These are phyloP conservation scores for Probosciger aterrimus DNA, from an alignment of 2,113 vertebrate species.

Conservation along the genomic window DNA sequence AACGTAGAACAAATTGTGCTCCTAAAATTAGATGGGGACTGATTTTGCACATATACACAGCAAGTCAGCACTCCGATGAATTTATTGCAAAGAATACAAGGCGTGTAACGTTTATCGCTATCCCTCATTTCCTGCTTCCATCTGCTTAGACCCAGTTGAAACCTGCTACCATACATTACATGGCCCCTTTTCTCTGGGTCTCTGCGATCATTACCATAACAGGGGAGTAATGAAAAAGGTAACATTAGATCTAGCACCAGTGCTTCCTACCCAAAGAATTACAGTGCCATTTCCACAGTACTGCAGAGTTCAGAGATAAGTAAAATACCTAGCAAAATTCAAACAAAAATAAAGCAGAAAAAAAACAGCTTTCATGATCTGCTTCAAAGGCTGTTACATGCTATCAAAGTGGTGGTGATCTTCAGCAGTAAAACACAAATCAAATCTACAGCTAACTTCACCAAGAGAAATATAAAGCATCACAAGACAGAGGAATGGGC, in stretches of 20 bases:
- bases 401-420: neutral
- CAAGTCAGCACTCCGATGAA: neutral
- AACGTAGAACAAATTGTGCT: neutral
- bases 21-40: neutral
- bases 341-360: neutral
- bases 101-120: neutral
- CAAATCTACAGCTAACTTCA: neutral
- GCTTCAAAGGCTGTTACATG: neutral
- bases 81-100: neutral
- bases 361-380: fast-evolving
- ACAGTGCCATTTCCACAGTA: neutral
- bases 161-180: neutral
- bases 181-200: neutral
- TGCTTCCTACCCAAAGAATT: neutral
- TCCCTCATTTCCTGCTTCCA: slow-evolving; percentile 8
- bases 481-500: neutral
- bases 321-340: neutral
- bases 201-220: neutral
- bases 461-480: neutral
- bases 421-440: neutral
- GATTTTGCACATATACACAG: neutral
- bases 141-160: neutral
- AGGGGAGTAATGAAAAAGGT: neutral
- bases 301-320: neutral
- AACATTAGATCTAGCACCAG: neutral